Evolutionary conservation across 2,113 vertebrate genomes (phyloP), one percentile per base, ranked within the genome.

Genomic region (Coturnix japonica): DNA sequence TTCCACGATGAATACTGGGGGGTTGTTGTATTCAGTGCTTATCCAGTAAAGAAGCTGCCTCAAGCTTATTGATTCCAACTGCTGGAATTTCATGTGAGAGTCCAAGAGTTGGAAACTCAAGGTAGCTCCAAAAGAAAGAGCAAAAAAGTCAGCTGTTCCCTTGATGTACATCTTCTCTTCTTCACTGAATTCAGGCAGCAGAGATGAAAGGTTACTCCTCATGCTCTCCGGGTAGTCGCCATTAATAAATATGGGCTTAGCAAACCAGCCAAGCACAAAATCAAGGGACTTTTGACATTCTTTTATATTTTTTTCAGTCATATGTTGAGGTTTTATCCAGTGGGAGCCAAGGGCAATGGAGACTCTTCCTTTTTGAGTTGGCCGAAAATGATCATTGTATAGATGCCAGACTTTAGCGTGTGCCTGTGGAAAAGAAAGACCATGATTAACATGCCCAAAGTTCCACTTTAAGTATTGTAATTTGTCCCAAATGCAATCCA

Each of bases 191-290:
- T 97, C 89, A 9, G 99, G 99, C 91, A 99, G 96, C 25, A 98
- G 95, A 8, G 97, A 97, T 5, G 98, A 98, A 60, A 99, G 98
- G 66, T 98, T 97, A 12, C 33, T 96, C 95, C 96, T 99, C 99
- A 99, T 99, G 92, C 98, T 99, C 8, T 98, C 96, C 2, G 99
- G 99, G 85, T 99, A 99, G 94, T 99, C 98, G 3, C 99, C 99
- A 67, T 99, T 99, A 35, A 97, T 96, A 94, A 99, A 99, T 67
- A 99, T 91, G 7, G 99, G 99, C 64, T 98, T 98, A 60, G 99
- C 99, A 81, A 99, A 99, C 99, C 99, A 99, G 67, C 99, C 99
- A 6, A 99, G 97, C 19, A 99, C 99, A 2, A 99, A 99, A 92
- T 99, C 98, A 64, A 99, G 97, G 30, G 99, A 99, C 89, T 98